Percentiles rank a stretch among this genome's conserved stretches.
phyloP scores from a whole-genome alignment of 2,113 vertebrate species.

The Xenus cinereus region DNA sequence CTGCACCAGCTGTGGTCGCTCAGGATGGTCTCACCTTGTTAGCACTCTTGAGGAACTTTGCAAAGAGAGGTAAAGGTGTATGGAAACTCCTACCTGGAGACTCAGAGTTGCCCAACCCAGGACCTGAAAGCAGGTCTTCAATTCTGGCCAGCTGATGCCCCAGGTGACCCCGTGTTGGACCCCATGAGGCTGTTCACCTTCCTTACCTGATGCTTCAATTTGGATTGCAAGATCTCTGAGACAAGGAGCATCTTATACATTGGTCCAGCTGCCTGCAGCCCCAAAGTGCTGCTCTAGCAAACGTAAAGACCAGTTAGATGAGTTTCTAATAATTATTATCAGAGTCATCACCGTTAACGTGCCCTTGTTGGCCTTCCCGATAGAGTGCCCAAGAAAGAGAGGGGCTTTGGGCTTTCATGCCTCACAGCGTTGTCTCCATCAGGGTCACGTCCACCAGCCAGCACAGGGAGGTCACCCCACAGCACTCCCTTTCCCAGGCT shows the following conservation, averaged over 20 bases:
- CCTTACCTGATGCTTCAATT: background rate
- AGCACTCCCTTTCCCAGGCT: background rate
- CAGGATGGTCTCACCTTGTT: background rate
- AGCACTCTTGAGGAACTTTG: background rate
- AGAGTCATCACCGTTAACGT: background rate
- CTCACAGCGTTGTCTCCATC: background rate
- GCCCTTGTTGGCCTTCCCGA: background rate
- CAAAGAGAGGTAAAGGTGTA: background rate
- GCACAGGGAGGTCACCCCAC: background rate
- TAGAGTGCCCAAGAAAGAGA: background rate
- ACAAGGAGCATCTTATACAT: background rate
- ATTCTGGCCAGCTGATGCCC: background rate
- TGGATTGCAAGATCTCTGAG: background rate
- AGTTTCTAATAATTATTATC: background rate
- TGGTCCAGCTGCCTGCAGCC: background rate
- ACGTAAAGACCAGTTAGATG: background rate
- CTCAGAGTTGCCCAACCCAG: no score
- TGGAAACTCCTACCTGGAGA: background rate
- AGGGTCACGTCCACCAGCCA: background rate
- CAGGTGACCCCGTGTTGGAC: background rate
- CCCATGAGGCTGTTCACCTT: background rate
- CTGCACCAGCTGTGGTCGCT: background rate
- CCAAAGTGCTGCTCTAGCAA: background rate
- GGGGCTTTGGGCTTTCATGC: background rate
- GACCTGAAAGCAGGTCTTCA: background rate